A percentile compares a stretch with the other conserved stretches of the same genome.
phyloP scores from a whole-genome alignment of 2,113 vertebrate genomes.

The Tylochromis polylepis region DNA sequence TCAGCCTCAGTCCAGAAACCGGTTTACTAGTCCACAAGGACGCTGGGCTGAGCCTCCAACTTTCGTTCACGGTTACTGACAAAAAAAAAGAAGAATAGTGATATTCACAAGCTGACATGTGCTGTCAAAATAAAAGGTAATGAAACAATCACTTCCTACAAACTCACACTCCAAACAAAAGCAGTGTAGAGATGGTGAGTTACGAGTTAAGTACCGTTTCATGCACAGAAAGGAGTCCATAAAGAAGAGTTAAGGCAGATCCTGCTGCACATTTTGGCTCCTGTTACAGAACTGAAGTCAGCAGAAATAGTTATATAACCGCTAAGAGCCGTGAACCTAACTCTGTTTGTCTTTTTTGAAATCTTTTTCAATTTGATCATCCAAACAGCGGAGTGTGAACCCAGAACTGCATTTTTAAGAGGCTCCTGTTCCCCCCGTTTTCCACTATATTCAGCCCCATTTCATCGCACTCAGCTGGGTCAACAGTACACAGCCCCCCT shows the following conservation, averaged over 20 bases:
- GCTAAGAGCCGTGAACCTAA: neutral
- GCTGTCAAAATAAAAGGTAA: neutral
- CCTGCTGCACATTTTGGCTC: neutral
- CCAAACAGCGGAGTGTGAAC: slow-evolving; percentile 9
- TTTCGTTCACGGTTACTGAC: neutral
- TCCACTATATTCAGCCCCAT: slow-evolving; percentile 43
- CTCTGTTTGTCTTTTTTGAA: neutral
- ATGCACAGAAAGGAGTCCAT: neutral
- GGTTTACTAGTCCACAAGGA: slow-evolving; percentile 14
- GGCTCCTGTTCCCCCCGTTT: slow-evolving; percentile 14
- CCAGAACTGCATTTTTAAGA: neutral
- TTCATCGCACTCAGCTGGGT: slow-evolving; percentile 41
- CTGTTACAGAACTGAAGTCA: neutral
- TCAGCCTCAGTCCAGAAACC: neutral
- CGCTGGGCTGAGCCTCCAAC: neutral
- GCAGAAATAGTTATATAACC: slow-evolving; percentile 4
- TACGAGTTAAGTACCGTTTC: fast-evolving
- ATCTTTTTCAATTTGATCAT: neutral
- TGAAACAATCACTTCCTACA: neutral
- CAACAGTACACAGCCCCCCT: slow-evolving; percentile 29
- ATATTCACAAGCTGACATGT: neutral
- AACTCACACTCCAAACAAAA: neutral
- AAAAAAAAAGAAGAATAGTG: neutral
- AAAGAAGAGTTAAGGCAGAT: neutral
- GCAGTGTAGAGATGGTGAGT: neutral